Evolutionary conservation across 1,140 invertebrate species (phyloP), one percentile per base, ranked within the genome.

Genomic region (Brachionus rotundiformis): DNA sequence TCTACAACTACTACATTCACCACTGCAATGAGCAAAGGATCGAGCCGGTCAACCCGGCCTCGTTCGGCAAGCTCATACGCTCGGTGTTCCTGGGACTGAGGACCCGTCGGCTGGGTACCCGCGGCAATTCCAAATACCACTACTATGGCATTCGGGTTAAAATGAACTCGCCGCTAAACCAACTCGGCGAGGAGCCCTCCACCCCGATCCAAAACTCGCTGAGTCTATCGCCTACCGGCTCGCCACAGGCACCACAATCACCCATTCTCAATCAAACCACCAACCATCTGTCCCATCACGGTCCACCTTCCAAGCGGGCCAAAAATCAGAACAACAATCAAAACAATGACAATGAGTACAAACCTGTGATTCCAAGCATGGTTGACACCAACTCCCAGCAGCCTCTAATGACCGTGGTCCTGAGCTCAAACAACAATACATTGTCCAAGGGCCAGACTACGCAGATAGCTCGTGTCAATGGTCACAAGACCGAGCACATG

Each of bases 61-160:
- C 95, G 41, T 99, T 99, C 91, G 96, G 97, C 31, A 99, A 99
- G 89, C 90, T 99, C 11, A 99, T 99, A 84, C 91, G 97, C 47
- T 97, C 95, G 4, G 96, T 99, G 41, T 99, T 99, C 90, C 90
- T 98, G 83, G 96, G 96, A 8, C 89, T 99, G 82, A 90, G 95
- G 83, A 98, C 97, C 19, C 90, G 96, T 84, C 90, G 96, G 59
- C 90, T 99, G 41, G 96, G 97, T 83, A 98, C 96, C 5, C 91
- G 93, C 41, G 96, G 96, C n/a, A 98, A 99, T 89, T 98, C 96
- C 5, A 98, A 98, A 87, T 99, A 99, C 88, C 96, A 99, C 90
- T 99, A 99, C 88, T 98, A 98, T 90, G 97, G 97, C n/a, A 98
- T 99, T 83, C 91, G 95, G 61, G 93, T 98, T 5, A 98, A 98